These are phyloP conservation scores for Ceratina australensis DNA, from an alignment of 1,140 invertebrate species.

Conservation along the genomic window DNA sequence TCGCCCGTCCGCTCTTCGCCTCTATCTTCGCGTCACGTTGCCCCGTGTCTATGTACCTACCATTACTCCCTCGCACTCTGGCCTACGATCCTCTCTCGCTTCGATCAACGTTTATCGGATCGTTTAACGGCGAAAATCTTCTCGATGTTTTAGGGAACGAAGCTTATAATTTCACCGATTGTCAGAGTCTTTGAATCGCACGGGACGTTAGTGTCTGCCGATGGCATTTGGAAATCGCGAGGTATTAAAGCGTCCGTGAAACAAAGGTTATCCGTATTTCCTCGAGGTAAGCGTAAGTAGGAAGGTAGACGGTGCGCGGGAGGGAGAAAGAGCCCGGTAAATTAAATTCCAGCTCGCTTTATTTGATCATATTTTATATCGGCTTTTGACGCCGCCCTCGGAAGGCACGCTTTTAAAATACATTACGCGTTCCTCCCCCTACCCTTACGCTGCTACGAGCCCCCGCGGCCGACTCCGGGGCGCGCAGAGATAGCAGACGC, in stretches of 20 bases:
- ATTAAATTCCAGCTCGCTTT: constrained; percentile 63
- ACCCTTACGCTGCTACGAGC: constrained; percentile 5
- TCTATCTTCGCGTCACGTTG: no score
- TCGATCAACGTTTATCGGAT: no score
- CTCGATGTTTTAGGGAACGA: no score
- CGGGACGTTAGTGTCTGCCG: no score
- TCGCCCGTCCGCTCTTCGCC: no score
- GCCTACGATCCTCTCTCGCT: no score
- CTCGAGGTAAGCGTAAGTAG: constrained; percentile 35
- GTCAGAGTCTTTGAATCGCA: no score
- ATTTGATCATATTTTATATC: constrained; percentile 69
- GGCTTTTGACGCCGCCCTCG: constrained; percentile 66
- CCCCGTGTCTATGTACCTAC: no score
- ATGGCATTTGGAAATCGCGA: no score
- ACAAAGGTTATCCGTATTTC: constrained; percentile 53
- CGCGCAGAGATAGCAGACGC: constrained; percentile 44
- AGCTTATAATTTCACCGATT: no score
- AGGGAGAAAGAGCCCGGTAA: constrained; percentile 64
- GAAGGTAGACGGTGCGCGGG: constrained; percentile 13
- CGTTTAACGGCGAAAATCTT: no score
- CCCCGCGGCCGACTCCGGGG: not conserved
- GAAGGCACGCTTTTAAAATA: constrained; percentile 68
- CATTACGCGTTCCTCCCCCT: constrained; percentile 59
- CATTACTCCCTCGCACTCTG: no score
- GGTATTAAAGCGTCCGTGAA: constrained; percentile 19